These are phyloP conservation scores for Nephrotoma guestfalica DNA, from an alignment of 2,888 invertebrate genomes.

Conservation along the genomic window DNA sequence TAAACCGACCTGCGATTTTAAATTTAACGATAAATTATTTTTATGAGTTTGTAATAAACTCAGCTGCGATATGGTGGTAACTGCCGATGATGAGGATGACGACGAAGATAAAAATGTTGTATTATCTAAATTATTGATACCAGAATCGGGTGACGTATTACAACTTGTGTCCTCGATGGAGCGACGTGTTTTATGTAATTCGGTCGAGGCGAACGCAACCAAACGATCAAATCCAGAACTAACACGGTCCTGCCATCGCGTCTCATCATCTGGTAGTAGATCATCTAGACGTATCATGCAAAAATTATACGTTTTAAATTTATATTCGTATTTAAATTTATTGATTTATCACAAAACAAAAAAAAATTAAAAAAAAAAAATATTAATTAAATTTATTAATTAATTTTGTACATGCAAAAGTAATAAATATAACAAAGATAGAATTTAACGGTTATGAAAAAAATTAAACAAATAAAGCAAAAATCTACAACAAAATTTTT, in stretches of 20 bases:
- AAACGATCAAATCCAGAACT: slow-evolving; percentile 87
- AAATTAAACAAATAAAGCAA: not conserved
- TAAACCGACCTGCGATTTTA: slow-evolving; percentile 30
- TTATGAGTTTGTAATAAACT: not conserved
- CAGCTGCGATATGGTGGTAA: slow-evolving; percentile 18
- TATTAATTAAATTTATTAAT: not conserved
- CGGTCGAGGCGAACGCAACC: slow-evolving; percentile 85
- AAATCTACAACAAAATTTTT: not conserved
- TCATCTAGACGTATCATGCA: slow-evolving; percentile 20
- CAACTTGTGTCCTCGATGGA: slow-evolving; percentile 67
- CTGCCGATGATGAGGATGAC: slow-evolving; percentile 29
- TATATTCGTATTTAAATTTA: slow-evolving; percentile 1
- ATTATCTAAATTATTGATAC: slow-evolving; percentile 43
- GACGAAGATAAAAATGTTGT: slow-evolving; percentile 34
- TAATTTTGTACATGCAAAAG: not conserved
- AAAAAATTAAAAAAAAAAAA: slow-evolving; percentile 1
- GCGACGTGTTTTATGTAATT: slow-evolving; percentile 70
- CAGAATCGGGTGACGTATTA: slow-evolving; percentile 78
- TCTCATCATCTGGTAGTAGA: slow-evolving; percentile 47
- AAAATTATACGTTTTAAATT: slow-evolving; percentile 6
- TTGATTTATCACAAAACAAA: not conserved
- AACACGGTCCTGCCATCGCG: slow-evolving; percentile 86
- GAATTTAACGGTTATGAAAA: not conserved
- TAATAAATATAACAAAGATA: not conserved
- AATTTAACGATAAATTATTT: slow-evolving; percentile 17